Evolutionary conservation across 2,113 vertebrate genomes (phyloP), one percentile per base, ranked within the genome.

Genomic region (Capreolus pygargus): DNA sequence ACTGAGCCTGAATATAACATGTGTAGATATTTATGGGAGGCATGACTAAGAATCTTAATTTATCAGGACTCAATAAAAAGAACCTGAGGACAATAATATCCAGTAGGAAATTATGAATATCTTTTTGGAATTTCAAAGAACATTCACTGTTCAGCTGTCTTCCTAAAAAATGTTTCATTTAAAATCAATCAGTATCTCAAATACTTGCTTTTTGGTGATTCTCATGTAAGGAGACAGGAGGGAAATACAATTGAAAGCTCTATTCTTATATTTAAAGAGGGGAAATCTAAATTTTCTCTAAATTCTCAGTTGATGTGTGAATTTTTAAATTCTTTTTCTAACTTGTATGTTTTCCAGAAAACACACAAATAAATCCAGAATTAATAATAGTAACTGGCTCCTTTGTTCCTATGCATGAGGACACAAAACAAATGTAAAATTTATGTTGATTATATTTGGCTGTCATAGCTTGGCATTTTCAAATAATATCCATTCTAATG

Each of bases 91-190:
- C 33, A 78, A 15, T 85, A 43, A 91, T 30, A 39, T 88, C 55
- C 17, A 82, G 23, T 28, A 86, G 47, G 87, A 96, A 89, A 94
- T 94, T 54, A 84, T 78, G 45, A 74, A 25, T 36, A 39, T 88
- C 43, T 95, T 94, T 83, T 88, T 64, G 81, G 39, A 85, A 84
- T 86, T 95, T 91, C 55, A 86, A 79, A 97, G 54, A 58, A 64
- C 5, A 47, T 28, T 94, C 39, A 52, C 12, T 58, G 23, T 64
- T 91, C 12, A 60, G 27, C 6, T 67, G 15, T 79, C 58, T 87
- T 83, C 30, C n/a, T 93, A n/a, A 85, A 92, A 92, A 43, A 4
- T 5, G 2, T 76, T 89, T 84, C 76, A 94, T 81, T 92, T 92
- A 92, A 88, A 92, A 76, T 84, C 67, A 88, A 67, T 45, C 16